phyloP scores from a whole-genome alignment of 2,888 invertebrate genomes.

The Drosophila yooni region DNA sequence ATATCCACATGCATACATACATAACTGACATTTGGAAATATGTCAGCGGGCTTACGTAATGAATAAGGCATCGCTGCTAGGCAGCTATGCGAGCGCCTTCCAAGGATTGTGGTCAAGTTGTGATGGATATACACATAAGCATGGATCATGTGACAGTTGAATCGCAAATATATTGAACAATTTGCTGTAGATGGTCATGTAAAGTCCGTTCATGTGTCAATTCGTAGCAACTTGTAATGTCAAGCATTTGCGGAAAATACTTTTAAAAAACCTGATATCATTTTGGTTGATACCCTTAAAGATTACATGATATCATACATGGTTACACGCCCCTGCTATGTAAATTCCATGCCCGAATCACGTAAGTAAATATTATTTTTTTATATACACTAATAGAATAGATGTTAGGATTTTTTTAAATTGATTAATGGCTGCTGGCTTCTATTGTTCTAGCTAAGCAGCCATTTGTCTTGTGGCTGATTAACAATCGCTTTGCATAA shows the following conservation, averaged over 20 bases:
- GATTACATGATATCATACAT: slow-evolving; percentile 3
- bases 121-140: slow-evolving; percentile 78
- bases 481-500: neutral
- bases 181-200: slow-evolving; percentile 70
- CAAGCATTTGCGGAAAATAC: slow-evolving; percentile 23
- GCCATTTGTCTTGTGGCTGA: neutral
- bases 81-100: slow-evolving; percentile 34
- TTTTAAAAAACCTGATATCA: neutral
- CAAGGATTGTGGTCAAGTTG: slow-evolving; percentile 46
- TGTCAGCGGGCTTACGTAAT: slow-evolving; percentile 66
- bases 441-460: neutral
- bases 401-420: neutral
- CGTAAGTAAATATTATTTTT: neutral
- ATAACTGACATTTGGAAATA: slow-evolving; percentile 68
- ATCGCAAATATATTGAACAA: slow-evolving; percentile 71
- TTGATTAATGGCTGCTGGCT: neutral
- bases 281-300: neutral
- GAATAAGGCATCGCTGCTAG: slow-evolving; percentile 59
- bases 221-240: slow-evolving; percentile 47
- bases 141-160: slow-evolving; percentile 62
- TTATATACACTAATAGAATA: neutral
- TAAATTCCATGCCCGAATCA: neutral
- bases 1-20: slow-evolving; percentile 36
- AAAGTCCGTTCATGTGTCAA: slow-evolving; percentile 73
- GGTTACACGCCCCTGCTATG: neutral